Conservation (phyloP, 2,888 invertebrate species). For the Exephanes ischioxanthus region DNA sequence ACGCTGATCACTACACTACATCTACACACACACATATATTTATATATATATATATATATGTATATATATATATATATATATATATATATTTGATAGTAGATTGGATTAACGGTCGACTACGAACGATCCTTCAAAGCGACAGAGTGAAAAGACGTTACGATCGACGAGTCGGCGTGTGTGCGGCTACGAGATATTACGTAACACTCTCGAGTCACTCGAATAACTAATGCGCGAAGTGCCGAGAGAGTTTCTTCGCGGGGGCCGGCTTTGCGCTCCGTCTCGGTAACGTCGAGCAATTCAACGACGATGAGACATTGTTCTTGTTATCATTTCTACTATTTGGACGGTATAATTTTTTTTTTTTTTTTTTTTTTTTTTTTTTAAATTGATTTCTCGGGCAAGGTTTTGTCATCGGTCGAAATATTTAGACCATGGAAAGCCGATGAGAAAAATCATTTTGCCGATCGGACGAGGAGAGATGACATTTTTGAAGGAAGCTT, state of each 20-base stretch:
- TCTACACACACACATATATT: not conserved
- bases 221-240: conserved; percentile 14
- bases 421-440: no score
- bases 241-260: conserved; percentile 1
- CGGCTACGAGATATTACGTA: conserved; percentile 54
- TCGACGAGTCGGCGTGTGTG: conserved; percentile 35
- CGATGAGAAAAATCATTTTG: not conserved
- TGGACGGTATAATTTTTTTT: no score
- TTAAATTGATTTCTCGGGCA: no score
- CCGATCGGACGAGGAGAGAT: not conserved
- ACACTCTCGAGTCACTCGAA: conserved; percentile 20
- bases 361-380: not conserved
- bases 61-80: no score
- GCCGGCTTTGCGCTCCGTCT: not conserved
- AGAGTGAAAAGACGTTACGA: conserved; percentile 54
- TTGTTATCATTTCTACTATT: not conserved
- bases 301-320: not conserved
- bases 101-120: conserved; percentile 52
- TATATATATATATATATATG: not conserved
- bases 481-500: no score
- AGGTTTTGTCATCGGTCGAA: no score
- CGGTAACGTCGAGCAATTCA: not conserved
- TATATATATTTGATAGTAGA: conserved; percentile 5
- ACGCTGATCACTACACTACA: conserved; percentile 3
- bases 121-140: conserved; percentile 12